These are phyloP conservation scores for Rhyacichthys aspro DNA, from an alignment of 2,797 vertebrate genomes.

Conservation along the genomic window DNA sequence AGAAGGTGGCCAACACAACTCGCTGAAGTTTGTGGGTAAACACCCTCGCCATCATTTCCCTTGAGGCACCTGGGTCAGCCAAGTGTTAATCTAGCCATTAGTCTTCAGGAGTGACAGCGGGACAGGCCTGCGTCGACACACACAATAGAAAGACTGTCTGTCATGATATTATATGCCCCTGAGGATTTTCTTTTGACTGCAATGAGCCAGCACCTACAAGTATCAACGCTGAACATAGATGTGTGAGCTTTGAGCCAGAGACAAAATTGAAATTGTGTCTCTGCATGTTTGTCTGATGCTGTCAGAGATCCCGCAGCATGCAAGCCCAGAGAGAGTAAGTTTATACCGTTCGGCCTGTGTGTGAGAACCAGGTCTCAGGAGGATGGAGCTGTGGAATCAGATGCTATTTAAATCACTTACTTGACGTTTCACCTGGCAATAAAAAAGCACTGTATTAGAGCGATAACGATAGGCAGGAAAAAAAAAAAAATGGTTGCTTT, in stretches of 20 bases:
- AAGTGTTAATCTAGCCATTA: conserved; percentile 74
- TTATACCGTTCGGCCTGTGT: conserved; percentile 39
- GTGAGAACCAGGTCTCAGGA: conserved; percentile 39
- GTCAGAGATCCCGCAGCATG: conserved; percentile 27
- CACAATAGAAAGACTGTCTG: conserved; percentile 20
- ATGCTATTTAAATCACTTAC: too few species aligned
- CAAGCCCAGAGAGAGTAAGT: conserved; percentile 40
- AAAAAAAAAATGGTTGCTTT: too few species aligned
- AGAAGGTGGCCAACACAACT: conserved; percentile 46
- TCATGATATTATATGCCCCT: conserved; percentile 44
- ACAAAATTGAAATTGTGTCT: conserved; percentile 33
- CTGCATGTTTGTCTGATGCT: conserved; percentile 40
- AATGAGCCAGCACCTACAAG: conserved; percentile 22
- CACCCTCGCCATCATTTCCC: conserved; percentile 50
- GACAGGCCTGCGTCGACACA: conserved; percentile 30
- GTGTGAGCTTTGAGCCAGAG: conserved; percentile 11
- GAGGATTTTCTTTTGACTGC: conserved; percentile 43
- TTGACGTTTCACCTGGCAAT: too few species aligned
- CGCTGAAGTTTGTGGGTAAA: conserved; percentile 70
- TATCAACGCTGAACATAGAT: conserved; percentile 10
- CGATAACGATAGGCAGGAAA: too few species aligned
- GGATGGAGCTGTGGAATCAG: conserved; percentile 19
- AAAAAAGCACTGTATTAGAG: too few species aligned
- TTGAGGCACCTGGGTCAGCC: conserved; percentile 68
- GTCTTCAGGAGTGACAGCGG: conserved; percentile 59